Percentiles rank a stretch among this genome's conserved stretches.
These are phyloP conservation scores for Hydrozoanthus tunicans DNA, from an alignment of 64 coral and sea anemone genomes.

Conservation along the genomic window DNA sequence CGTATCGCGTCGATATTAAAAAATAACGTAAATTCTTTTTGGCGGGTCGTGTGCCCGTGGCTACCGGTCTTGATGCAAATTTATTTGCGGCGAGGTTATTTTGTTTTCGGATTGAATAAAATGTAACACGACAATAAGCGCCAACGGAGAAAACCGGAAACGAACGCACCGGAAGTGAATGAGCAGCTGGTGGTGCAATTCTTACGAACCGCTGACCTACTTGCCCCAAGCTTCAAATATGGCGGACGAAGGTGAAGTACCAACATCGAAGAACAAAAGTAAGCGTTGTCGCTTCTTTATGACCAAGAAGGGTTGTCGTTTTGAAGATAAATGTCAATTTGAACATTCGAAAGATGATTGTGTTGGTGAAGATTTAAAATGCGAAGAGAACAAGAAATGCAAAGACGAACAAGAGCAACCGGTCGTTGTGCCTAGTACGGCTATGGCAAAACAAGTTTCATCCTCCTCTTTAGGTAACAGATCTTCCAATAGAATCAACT, in stretches of 20 bases:
- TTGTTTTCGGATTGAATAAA: constrained; percentile 42
- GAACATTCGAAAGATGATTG: constrained; percentile 8
- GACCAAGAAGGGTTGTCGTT: constrained; percentile 47
- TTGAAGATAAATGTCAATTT: constrained; percentile 68
- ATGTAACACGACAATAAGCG: constrained; percentile 20
- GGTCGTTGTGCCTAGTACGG: too few species aligned
- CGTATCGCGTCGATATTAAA: not conserved
- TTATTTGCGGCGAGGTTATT: constrained; percentile 18
- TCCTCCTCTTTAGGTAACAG: not conserved
- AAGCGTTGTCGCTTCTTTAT: constrained; percentile 67
- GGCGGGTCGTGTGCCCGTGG: not conserved
- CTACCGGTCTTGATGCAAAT: constrained; percentile 38
- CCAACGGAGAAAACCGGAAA: constrained; percentile 18
- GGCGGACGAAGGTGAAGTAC: not conserved
- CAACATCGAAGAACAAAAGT: not conserved
- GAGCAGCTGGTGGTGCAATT: not conserved
- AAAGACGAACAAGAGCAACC: not conserved
- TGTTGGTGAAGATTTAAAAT: not conserved
- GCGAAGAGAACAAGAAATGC: not conserved
- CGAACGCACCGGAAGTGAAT: constrained; percentile 39
- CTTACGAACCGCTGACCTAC: constrained; percentile 6
- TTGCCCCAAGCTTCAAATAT: not conserved
- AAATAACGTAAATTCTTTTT: constrained; percentile 22
- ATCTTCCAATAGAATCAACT: not conserved
- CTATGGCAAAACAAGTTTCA: too few species aligned